These are phyloP conservation scores for Psettodes erumei DNA, from an alignment of 2,113 vertebrate species.

Conservation along the genomic window DNA sequence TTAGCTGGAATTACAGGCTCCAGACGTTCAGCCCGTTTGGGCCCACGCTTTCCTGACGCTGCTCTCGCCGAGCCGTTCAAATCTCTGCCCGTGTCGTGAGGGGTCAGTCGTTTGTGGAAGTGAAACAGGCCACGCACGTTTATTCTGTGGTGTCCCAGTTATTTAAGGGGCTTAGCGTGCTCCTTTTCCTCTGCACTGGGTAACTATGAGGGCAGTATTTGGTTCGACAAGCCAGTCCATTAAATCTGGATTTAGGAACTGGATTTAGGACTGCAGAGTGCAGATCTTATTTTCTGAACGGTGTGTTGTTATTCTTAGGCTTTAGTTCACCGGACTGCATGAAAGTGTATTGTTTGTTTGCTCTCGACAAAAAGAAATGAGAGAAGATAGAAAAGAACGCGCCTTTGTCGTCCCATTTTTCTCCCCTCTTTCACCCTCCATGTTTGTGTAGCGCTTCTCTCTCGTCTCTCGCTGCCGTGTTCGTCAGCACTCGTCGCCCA, in stretches of 20 bases:
- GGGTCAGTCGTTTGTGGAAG: conserved; percentile 46
- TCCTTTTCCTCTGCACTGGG: conserved; percentile 14
- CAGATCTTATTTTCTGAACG: background rate
- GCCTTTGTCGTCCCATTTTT: conserved; percentile 19
- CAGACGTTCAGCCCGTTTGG: background rate
- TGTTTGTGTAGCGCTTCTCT: conserved; percentile 32
- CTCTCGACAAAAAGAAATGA: background rate
- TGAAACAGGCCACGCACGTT: conserved; percentile 37
- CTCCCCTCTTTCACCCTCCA: conserved; percentile 4
- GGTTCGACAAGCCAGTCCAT: conserved; percentile 13
- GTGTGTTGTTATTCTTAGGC: background rate
- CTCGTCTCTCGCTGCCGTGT: conserved; percentile 21
- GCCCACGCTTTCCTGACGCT: conserved; percentile 5
- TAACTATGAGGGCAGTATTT: conserved; percentile 39
- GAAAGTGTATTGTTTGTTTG: too few species aligned
- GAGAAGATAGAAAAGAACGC: conserved; percentile 4
- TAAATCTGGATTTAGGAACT: too few species aligned
- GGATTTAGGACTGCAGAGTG: conserved; percentile 7
- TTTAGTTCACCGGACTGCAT: too few species aligned
- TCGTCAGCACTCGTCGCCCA: conserved; percentile 43
- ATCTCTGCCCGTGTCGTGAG: conserved; percentile 38
- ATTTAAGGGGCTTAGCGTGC: conserved; percentile 59
- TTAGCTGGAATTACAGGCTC: conserved; percentile 23
- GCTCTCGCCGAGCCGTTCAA: conserved; percentile 13
- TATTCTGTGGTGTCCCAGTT: conserved; percentile 53